Percentiles rank a stretch among this genome's conserved stretches.
These are phyloP conservation scores for Drosophila putrida DNA, from an alignment of 2,888 invertebrate species.

Conservation along the genomic window DNA sequence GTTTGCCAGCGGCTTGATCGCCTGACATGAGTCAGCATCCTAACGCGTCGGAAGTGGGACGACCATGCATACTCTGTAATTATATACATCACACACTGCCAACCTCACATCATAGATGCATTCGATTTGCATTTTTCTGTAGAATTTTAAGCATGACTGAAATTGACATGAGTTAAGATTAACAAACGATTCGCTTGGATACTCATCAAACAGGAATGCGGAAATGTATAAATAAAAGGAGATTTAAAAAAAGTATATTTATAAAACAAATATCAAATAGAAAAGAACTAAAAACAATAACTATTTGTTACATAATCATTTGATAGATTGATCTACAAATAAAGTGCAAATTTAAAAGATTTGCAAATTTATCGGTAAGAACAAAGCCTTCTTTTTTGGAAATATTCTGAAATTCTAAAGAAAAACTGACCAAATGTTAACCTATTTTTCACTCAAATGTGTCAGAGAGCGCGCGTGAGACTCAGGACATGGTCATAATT, in stretches of 20 bases:
- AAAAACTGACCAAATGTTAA: constrained; percentile 6
- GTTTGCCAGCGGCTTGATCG: constrained; percentile 61
- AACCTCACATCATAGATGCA: constrained; percentile 32
- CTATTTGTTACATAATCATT: no score
- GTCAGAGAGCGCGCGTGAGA: constrained; percentile 4
- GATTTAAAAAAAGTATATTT: neutral
- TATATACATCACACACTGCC: constrained; percentile 19
- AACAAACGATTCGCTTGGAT: constrained; percentile 31
- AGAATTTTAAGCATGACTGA: constrained; percentile 44
- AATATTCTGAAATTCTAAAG: neutral
- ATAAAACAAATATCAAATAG: neutral
- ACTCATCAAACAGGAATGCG: constrained; percentile 1
- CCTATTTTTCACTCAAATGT: constrained; percentile 11
- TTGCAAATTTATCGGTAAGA: neutral
- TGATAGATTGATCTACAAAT: neutral
- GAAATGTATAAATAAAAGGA: neutral
- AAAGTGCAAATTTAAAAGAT: neutral
- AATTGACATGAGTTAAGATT: constrained; percentile 23
- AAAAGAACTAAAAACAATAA: neutral
- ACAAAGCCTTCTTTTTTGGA: neutral
- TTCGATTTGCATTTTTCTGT: constrained; percentile 55
- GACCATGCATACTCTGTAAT: constrained; percentile 51
- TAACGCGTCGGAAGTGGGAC: constrained; percentile 67
- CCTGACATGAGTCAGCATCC: constrained; percentile 69
- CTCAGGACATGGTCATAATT: constrained; percentile 31